Evolutionary conservation across 2,113 vertebrate species (phyloP), one percentile per base, ranked within the genome.

Genomic region (Alethe castanea): DNA sequence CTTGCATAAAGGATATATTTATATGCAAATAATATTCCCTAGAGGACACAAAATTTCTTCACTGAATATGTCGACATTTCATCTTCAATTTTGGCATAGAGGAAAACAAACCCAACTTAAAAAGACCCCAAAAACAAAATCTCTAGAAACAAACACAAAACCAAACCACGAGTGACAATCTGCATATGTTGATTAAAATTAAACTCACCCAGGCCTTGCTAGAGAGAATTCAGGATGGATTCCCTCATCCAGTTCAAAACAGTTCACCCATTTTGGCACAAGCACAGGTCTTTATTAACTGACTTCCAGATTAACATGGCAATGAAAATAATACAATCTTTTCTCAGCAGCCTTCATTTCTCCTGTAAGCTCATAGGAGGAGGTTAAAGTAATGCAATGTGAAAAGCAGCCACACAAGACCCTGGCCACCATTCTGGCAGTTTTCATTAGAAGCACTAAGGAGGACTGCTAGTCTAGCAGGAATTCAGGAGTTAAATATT

Each of bases 401-500:
- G 45, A 26, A 81, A 62, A 72, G 14, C 6, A 93, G 29, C 20
- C 48, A 38, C 26, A 50, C 29, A 71, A 67, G 11, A 7, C 19
- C 12, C 35, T 48, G 42, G 44, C 31, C n/a, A 70, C 44, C 45
- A 28, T 47, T 33, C 25, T 19, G 19, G 31, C 59, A 81, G 25
- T 7, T 31, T 11, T n/a, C 57, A 52, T 48, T 50, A 71, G 36
- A 80, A 19, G 23, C 36, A 70, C 14, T 15, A 48, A 48, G 22
- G 47, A 48, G 23, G 11, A 47, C 22, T 48, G 47, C 47, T 24
- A 48, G 5, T 5, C 64, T 17, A 81, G 42, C 33, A 70, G 65
- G 28, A 79, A 82, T 28, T 76, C 36, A 76, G 23, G 66, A 88
- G 74, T 82, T 88, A 92, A 91, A 48, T 52, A 79, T 38, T 82